Evolutionary conservation across 2,888 invertebrate species (phyloP).

Genomic region (Lasioglossum figueresi): DNA sequence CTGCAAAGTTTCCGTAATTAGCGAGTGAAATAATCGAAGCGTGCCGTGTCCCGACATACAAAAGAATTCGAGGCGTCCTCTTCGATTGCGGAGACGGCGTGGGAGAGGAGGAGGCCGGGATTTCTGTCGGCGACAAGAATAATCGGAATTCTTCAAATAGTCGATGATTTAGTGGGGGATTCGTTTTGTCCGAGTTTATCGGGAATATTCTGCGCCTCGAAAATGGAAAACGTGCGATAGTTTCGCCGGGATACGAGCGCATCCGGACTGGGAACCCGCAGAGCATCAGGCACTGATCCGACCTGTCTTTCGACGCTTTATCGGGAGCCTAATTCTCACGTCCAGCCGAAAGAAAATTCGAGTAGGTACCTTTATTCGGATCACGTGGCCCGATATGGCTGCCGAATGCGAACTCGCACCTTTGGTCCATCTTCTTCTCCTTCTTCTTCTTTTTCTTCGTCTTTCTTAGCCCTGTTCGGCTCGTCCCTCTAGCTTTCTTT

Average conservation of each 20-base stretch:
- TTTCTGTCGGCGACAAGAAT: slow-evolving; percentile 31
- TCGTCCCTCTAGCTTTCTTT: neutral
- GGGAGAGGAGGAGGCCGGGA: slow-evolving; percentile 26
- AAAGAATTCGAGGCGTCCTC: neutral
- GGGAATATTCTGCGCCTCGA: slow-evolving; percentile 42
- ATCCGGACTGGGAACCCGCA: slow-evolving; percentile 15
- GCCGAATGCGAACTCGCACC: slow-evolving; percentile 70
- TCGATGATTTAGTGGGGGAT: slow-evolving; percentile 20
- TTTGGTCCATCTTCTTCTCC: slow-evolving; percentile 63
- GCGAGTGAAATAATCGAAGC: slow-evolving; percentile 20
- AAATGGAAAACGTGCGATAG: slow-evolving; percentile 21
- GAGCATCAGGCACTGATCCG: slow-evolving; percentile 52
- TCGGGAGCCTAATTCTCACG: slow-evolving; percentile 70
- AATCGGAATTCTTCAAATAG: slow-evolving; percentile 32
- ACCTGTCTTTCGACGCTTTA: slow-evolving; percentile 57
- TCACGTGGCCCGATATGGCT: slow-evolving; percentile 78
- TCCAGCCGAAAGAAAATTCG: slow-evolving; percentile 65
- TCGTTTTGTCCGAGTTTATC: slow-evolving; percentile 49
- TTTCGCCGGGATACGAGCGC: slow-evolving; percentile 10
- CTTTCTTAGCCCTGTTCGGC: neutral
- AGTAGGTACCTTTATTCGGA: slow-evolving; percentile 70
- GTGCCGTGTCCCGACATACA: neutral
- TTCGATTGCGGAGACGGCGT: neutral
- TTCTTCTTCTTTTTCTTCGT: neutral
- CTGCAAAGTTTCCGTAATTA: slow-evolving; percentile 17